Evolutionary conservation across 2,797 vertebrate genomes (phyloP).

Genomic region (Basileuterus tristriatus): DNA sequence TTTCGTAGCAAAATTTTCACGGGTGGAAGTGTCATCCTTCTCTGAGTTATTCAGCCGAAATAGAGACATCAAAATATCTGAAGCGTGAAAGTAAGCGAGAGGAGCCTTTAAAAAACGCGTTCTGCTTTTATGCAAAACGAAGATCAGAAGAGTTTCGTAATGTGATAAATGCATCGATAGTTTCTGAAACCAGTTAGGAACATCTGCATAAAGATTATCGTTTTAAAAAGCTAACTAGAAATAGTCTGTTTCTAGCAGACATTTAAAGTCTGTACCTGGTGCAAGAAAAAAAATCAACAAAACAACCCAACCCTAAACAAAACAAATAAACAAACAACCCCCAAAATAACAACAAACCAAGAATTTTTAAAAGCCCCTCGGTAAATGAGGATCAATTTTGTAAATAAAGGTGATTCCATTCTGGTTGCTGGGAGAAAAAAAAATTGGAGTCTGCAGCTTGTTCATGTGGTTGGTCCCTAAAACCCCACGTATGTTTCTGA

Average conservation of each 20-base stretch:
- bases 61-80: not conserved
- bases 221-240: not conserved
- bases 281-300: not conserved
- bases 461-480: not conserved
- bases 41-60: not conserved
- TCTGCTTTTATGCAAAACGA: not conserved
- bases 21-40: not conserved
- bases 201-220: not conserved
- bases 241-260: not conserved
- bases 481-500: not conserved
- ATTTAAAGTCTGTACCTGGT: not conserved
- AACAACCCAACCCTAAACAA: not conserved
- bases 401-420: not conserved
- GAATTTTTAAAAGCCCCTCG: accelerated
- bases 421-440: not conserved
- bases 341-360: not conserved
- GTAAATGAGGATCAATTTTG: not conserved
- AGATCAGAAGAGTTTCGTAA: not conserved
- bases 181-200: not conserved
- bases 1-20: not conserved
- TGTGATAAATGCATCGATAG: too few species aligned
- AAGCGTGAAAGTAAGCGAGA: not conserved
- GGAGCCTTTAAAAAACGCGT: not conserved
- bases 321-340: not conserved
- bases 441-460: not conserved